phyloP scores from a whole-genome alignment of 2,113 vertebrate species.

The Hemiscyllium ocellatum region DNA sequence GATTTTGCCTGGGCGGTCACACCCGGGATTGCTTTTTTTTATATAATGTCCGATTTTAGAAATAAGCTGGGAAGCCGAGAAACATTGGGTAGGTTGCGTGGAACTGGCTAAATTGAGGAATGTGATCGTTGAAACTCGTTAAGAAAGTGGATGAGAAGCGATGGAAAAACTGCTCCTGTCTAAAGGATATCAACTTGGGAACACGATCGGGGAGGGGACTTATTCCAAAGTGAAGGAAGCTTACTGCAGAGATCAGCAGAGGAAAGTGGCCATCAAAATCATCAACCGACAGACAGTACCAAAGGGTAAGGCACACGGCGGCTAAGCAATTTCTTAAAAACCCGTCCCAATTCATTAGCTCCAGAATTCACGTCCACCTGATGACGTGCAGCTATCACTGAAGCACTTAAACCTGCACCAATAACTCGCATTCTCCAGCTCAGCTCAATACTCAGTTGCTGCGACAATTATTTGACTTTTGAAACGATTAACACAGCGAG shows the following conservation, averaged over 20 bases:
- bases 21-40: constrained; percentile 27
- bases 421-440: background rate
- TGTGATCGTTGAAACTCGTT: constrained; percentile 24
- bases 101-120: constrained; percentile 34
- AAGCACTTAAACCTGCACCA: background rate
- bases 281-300: constrained; percentile 55
- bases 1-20: background rate
- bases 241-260: constrained; percentile 56
- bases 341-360: background rate
- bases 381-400: background rate
- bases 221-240: constrained; percentile 65
- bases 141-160: constrained; percentile 41
- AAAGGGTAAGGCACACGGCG: constrained; percentile 53
- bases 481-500: background rate
- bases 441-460: background rate
- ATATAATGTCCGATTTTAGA: constrained; percentile 37
- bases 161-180: constrained; percentile 55
- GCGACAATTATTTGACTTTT: background rate
- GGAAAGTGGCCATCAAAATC: constrained; percentile 64
- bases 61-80: constrained; percentile 29
- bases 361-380: background rate
- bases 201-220: constrained; percentile 60
- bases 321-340: background rate
- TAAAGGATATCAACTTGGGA: constrained; percentile 57
- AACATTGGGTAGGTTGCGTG: constrained; percentile 26